phyloP scores from a whole-genome alignment of 2,113 vertebrate species.

The Ctenodactylus gundi region DNA sequence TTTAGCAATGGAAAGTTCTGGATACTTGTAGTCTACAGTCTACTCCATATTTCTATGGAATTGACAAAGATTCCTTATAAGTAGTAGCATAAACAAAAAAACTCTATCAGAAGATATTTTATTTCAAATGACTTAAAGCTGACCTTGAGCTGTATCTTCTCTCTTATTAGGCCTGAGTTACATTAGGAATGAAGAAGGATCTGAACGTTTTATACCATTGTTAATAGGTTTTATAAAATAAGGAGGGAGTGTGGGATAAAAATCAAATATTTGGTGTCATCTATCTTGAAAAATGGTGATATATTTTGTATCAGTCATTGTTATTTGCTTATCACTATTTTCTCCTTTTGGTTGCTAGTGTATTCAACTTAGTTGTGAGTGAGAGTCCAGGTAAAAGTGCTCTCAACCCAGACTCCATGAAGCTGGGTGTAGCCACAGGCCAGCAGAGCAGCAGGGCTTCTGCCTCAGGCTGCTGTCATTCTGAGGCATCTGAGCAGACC shows the following conservation, averaged over 20 bases:
- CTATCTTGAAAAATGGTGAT: slow-evolving; percentile 3
- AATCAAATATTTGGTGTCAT: slow-evolving; percentile 24
- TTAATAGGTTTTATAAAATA: not conserved
- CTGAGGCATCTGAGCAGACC: not conserved
- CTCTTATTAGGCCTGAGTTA: slow-evolving; percentile 22
- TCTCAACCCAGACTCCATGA: not conserved
- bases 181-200: slow-evolving; percentile 29
- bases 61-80: not conserved
- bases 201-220: slow-evolving; percentile 7
- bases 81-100: not conserved
- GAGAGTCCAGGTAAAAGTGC: not conserved
- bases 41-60: not conserved
- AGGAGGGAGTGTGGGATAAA: not conserved
- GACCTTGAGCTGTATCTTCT: slow-evolving; percentile 19
- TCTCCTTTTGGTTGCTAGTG: not conserved
- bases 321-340: not conserved
- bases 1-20: not conserved
- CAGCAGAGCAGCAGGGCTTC: not conserved
- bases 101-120: not conserved
- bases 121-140: slow-evolving; percentile 25
- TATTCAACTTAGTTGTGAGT: not conserved
- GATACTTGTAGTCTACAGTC: not conserved
- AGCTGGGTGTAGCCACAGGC: not conserved
- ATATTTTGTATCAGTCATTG: not conserved
- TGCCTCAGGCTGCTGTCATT: not conserved